These are phyloP conservation scores for Cydia splendana DNA, from an alignment of 1,140 invertebrate genomes.

Conservation along the genomic window DNA sequence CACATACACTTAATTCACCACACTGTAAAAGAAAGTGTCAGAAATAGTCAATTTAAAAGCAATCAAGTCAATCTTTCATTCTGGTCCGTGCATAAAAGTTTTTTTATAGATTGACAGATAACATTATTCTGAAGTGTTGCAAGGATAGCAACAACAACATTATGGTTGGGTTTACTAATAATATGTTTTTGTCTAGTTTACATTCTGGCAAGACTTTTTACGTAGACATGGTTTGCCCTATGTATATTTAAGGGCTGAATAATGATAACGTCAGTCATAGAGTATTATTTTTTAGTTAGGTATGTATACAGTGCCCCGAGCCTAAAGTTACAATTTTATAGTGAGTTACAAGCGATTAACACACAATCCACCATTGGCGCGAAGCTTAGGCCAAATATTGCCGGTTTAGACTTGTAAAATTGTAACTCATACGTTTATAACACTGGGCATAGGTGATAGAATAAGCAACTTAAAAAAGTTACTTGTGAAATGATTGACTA, in stretches of 20 bases:
- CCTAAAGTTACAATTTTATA: background rate
- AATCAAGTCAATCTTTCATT: no score
- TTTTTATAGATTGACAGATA: no score
- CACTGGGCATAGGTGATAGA: background rate
- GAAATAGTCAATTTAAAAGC: no score
- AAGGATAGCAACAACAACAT: no score
- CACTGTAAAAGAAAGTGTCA: no score
- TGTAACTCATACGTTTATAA: background rate
- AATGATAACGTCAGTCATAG: background rate
- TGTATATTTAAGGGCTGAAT: background rate
- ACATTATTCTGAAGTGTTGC: no score
- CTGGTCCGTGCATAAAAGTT: no score
- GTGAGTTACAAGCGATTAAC: background rate
- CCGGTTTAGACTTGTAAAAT: background rate
- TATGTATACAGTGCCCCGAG: background rate
- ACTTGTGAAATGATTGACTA: background rate
- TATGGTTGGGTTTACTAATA: background rate
- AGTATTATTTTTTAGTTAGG: slow-evolving; percentile 1
- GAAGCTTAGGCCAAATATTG: background rate
- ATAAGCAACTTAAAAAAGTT: background rate
- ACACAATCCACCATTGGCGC: background rate
- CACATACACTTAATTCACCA: no score
- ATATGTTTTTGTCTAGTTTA: background rate
- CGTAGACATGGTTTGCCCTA: background rate
- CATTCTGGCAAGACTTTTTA: background rate